Evolutionary conservation across 2,888 invertebrate genomes (phyloP).

Genomic region (Nemotelus nigrinus): DNA sequence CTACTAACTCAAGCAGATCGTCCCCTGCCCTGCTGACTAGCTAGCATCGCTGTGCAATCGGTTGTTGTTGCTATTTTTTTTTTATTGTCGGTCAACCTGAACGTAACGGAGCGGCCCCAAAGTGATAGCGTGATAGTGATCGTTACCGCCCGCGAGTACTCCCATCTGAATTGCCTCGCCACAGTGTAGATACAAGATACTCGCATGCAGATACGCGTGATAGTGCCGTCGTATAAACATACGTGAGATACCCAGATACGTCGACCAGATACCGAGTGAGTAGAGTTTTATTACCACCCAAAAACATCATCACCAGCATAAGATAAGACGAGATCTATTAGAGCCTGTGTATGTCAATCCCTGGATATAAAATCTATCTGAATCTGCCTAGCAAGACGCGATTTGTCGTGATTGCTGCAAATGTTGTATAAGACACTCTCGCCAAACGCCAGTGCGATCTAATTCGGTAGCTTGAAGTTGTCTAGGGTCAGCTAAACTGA

Average conservation of each 20-base stretch:
- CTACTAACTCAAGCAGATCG: background rate
- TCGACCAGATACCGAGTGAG: slow-evolving; percentile 13
- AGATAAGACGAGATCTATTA: slow-evolving; percentile 41
- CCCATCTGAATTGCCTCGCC: slow-evolving; percentile 9
- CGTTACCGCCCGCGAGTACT: slow-evolving; percentile 30
- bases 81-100: too few relatives aligned
- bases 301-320: background rate
- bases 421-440: slow-evolving; percentile 32
- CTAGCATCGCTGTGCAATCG: background rate
- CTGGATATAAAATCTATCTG: too few relatives aligned
- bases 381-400: background rate
- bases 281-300: background rate
- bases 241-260: slow-evolving; percentile 13
- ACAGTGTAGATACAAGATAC: background rate
- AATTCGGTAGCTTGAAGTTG: slow-evolving; percentile 16
- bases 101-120: background rate
- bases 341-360: background rate
- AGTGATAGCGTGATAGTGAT: slow-evolving; percentile 33
- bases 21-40: background rate
- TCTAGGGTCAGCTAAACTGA: background rate
- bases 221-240: slow-evolving; percentile 23
- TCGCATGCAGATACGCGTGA: slow-evolving; percentile 13
- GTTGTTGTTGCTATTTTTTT: background rate
- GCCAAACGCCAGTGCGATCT: slow-evolving; percentile 19
- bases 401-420: slow-evolving; percentile 2